These are phyloP conservation scores for Chrysogorgia sp. DNA, from an alignment of 92 coral and sea anemone genomes.

Conservation along the genomic window DNA sequence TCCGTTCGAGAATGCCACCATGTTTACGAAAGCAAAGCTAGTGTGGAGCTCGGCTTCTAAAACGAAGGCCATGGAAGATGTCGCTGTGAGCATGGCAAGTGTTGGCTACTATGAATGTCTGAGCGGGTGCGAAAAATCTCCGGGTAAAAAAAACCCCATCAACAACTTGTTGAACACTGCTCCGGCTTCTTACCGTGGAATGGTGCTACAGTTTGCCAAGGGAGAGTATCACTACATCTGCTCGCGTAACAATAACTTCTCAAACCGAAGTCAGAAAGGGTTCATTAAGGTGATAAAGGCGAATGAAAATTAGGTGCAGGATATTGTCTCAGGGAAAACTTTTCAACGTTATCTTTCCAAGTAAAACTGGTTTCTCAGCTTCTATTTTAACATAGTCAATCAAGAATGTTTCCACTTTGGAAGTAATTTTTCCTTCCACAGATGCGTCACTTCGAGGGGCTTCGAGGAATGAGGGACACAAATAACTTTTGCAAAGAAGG, in stretches of 20 bases:
- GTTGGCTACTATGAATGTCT: conserved; percentile 71
- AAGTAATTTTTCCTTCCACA: no score
- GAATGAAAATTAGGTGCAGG: no score
- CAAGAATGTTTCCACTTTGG: no score
- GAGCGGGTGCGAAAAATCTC: conserved; percentile 12
- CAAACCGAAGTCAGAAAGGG: conserved; percentile 99
- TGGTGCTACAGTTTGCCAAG: conserved; percentile 67
- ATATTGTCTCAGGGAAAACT: no score
- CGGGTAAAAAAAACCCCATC: conserved; percentile 59
- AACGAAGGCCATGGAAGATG: conserved; percentile 66
- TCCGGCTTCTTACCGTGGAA: conserved; percentile 87
- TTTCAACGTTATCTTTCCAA: no score
- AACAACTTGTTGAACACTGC: conserved; percentile 86
- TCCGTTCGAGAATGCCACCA: conserved; percentile 80
- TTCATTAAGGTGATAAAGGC: conserved; percentile 57
- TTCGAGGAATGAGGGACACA: no score
- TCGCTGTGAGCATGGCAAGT: conserved; percentile 84
- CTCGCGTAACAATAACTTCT: conserved; percentile 91
- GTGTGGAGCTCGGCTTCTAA: conserved; percentile 72
- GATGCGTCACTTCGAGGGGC: no score
- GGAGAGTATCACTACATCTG: conserved; percentile 81
- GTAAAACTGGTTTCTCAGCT: no score
- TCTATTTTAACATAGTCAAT: no score
- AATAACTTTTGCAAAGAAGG: no score
- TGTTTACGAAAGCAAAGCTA: conserved; percentile 69